A percentile compares a stretch with the other conserved stretches of the same genome.
These are phyloP conservation scores for Uria aalge DNA, from an alignment of 2,113 vertebrate species.

Conservation along the genomic window DNA sequence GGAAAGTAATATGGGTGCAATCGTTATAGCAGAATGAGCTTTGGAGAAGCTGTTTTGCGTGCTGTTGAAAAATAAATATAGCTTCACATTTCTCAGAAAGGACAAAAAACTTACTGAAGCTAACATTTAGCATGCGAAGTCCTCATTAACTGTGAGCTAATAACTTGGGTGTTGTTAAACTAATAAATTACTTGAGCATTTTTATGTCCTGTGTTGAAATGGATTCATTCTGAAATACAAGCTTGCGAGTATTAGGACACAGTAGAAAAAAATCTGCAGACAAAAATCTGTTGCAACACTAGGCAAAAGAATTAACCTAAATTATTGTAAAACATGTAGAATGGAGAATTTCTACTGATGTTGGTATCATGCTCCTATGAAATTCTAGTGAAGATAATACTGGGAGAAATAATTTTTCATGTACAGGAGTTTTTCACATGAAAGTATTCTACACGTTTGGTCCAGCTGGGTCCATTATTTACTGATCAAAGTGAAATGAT, in stretches of 20 bases:
- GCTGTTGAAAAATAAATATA: neutral
- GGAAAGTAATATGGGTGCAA: neutral
- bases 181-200: slow-evolving; percentile 15
- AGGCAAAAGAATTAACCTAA: neutral
- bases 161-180: slow-evolving; percentile 22
- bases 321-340: neutral
- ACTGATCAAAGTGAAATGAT: neutral
- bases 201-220: slow-evolving; percentile 27
- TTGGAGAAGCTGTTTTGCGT: neutral
- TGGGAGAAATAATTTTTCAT: neutral
- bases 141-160: neutral
- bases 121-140: neutral
- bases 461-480: neutral
- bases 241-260: neutral
- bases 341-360: neutral
- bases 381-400: neutral
- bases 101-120: neutral
- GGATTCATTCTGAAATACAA: slow-evolving; percentile 10
- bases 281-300: neutral
- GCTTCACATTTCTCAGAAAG: neutral
- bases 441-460: neutral
- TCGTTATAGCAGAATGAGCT: neutral
- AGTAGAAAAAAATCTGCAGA: neutral
- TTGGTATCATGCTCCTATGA: neutral
- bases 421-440: neutral